Evolutionary conservation across 2,113 vertebrate species (phyloP).

Genomic region (Carlito syrichta): DNA sequence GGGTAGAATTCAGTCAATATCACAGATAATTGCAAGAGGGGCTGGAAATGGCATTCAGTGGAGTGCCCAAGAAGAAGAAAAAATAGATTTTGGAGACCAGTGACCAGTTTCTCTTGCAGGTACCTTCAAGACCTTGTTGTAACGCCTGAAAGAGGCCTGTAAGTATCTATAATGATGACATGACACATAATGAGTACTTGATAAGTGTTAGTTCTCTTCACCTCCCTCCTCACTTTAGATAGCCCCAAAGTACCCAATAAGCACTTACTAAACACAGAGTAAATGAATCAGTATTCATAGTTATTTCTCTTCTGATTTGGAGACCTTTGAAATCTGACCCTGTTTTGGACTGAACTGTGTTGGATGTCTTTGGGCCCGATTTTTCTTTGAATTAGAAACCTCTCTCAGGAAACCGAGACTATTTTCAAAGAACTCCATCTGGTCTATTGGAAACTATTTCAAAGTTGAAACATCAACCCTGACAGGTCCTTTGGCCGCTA

Average conservation of each 20-base stretch:
- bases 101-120: neutral
- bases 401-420: conserved; percentile 46
- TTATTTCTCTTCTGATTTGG: neutral
- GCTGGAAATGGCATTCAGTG: neutral
- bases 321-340: conserved; percentile 54
- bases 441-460: conserved; percentile 58
- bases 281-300: neutral
- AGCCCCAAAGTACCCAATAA: neutral
- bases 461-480: conserved; percentile 66
- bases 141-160: too few species aligned
- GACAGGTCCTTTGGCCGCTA: conserved; percentile 44
- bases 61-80: neutral
- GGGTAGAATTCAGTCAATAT: neutral
- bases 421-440: conserved; percentile 53
- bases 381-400: conserved; percentile 60
- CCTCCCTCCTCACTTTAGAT: neutral
- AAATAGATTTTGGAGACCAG: neutral
- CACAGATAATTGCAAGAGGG: neutral
- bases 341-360: neutral
- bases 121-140: accelerated
- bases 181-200: neutral
- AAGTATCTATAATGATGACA: neutral
- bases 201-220: neutral
- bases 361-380: neutral
- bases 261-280: neutral